Conservation (phyloP, 1,140 invertebrate genomes). For the Marisa cornuarietis region DNA sequence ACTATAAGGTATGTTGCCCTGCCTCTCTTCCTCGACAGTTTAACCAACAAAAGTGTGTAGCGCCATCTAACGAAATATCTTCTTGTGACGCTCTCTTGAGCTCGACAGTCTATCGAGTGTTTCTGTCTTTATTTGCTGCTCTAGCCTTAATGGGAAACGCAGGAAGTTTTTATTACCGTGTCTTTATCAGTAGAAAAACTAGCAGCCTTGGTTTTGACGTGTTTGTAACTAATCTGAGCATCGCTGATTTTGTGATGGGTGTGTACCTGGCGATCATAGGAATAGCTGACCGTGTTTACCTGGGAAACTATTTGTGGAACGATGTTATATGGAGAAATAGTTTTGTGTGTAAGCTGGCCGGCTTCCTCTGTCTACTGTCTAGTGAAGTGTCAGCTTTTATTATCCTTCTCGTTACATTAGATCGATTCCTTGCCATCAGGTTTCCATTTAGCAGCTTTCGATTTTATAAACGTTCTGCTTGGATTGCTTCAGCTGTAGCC, state of each 20-base stretch:
- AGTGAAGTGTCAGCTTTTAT: too few relatives aligned
- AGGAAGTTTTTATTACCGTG: background rate
- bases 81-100: constrained; percentile 11
- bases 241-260: constrained; percentile 14
- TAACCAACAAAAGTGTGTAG: background rate
- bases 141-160: background rate
- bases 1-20: constrained; percentile 16
- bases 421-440: too few relatives aligned
- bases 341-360: background rate
- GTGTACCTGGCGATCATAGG: constrained; percentile 10
- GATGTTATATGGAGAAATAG: constrained; percentile 7
- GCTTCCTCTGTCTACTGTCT: too few relatives aligned
- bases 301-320: constrained; percentile 3
- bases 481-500: too few relatives aligned
- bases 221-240: constrained; percentile 3
- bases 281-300: constrained; percentile 7
- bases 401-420: too few relatives aligned
- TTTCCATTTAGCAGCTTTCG: too few relatives aligned
- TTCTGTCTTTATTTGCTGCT: background rate
- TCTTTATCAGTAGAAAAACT: background rate
- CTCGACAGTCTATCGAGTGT: background rate
- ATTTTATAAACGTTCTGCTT: too few relatives aligned
- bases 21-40: background rate
- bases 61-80: constrained; percentile 3
- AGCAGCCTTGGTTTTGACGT: background rate